Evolutionary conservation across 1,140 invertebrate genomes (phyloP).

Genomic region (Drosophila suzukii): DNA sequence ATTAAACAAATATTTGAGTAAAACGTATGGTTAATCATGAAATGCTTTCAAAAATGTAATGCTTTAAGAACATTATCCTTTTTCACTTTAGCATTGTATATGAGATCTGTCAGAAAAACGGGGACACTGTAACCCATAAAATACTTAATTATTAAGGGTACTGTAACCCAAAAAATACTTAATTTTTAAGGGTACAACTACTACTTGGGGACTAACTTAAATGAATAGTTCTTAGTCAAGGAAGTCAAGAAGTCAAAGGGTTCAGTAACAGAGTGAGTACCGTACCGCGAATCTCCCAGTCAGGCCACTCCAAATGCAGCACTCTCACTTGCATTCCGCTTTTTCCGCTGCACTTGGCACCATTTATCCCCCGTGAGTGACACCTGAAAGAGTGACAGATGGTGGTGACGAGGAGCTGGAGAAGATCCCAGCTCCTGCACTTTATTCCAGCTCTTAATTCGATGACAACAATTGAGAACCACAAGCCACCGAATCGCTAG

Average conservation of each 20-base stretch:
- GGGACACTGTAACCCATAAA: not conserved
- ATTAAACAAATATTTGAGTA: too few relatives aligned
- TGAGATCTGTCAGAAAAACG: too few relatives aligned
- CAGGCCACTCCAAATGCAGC: not conserved
- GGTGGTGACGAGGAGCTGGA: not conserved
- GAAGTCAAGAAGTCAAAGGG: not conserved
- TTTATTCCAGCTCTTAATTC: conserved; percentile 11
- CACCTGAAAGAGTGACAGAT: not conserved
- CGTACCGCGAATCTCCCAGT: not conserved
- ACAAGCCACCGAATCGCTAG: not conserved
- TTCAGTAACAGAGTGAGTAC: not conserved
- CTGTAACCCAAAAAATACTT: not conserved
- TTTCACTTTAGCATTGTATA: too few relatives aligned
- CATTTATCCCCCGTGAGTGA: conserved; percentile 20
- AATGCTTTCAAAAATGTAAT: too few relatives aligned
- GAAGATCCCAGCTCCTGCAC: not conserved
- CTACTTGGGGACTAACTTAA: not conserved
- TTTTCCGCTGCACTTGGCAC: conserved; percentile 22
- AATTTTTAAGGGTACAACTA: too few relatives aligned
- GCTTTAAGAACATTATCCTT: too few relatives aligned
- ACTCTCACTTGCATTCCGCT: not conserved
- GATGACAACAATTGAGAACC: not conserved
- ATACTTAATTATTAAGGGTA: too few relatives aligned
- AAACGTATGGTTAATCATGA: too few relatives aligned
- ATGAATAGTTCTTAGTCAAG: not conserved